Evolutionary conservation across 2,113 vertebrate species (phyloP), one percentile per base, ranked within the genome.

Genomic region (Oophaga pumilio): DNA sequence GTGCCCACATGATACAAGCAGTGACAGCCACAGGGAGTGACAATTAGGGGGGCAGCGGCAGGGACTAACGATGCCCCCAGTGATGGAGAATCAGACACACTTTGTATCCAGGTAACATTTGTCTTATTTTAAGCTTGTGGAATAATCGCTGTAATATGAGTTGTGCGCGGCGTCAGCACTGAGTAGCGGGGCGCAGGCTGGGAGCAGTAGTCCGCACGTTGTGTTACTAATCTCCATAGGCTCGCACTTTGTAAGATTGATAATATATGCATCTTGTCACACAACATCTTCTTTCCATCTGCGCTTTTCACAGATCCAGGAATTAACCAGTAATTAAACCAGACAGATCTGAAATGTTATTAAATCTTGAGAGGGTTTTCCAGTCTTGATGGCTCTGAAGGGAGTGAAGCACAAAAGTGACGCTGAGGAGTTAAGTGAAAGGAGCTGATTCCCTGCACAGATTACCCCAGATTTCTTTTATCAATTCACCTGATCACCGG

Each of bases 231-330:
- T 74, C 14, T 28, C 69, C 28, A 50, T 18, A 17, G 9, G 15
- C 28, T 20, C 43, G 28, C 43, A 43, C 17, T 43, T 43, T 12
- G 69, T 33, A 24, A 50, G 22, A 17, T 73, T 50, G 71, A 74
- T 74, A 74, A 74, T 74, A 74, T 74, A 74, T 74, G 69, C 71
- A 50, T 74, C 28, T 74, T 74, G 33, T 77, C 50, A 53, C 76
- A 56, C 49, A 77, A 56, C 50, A 53, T 77, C 76, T 77, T 76
- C 74, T 52, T 53, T 49, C 76, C 50, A 77, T 56, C 50, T 77
- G 76, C 24, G 9, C 50, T 20, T 24, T 56, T 26, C 22, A 77
- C 76, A 77, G n/a, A 77, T 33, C 50, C 20, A 74, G 15, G 43
- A 74, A 74, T 76, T 52, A 76, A 76, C 43, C 49, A 52, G 49